Percentiles rank a stretch among this genome's conserved stretches.
Evolutionary conservation across 2,113 vertebrate species (phyloP).

Genomic region (Xiphias gladius): DNA sequence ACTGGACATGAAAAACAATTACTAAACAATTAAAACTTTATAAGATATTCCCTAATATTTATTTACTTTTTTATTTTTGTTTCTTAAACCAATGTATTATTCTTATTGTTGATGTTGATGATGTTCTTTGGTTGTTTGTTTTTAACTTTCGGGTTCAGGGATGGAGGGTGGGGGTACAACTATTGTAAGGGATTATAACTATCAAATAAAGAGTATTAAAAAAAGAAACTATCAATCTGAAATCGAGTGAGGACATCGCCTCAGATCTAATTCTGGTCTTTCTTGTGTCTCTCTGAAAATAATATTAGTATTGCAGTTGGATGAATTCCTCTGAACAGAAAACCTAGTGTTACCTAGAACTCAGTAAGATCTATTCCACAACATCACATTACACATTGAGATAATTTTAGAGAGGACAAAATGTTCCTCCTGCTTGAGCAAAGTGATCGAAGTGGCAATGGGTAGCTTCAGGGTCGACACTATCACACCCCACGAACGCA

Average conservation of each 20-base stretch:
- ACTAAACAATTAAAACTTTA: background rate
- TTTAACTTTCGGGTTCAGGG: background rate
- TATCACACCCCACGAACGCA: constrained; percentile 70
- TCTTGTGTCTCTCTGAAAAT: background rate
- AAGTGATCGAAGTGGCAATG: constrained; percentile 74
- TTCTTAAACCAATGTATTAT: background rate
- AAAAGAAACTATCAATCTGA: background rate
- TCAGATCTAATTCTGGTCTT: background rate
- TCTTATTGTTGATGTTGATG: no score
- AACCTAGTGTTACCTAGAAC: constrained; percentile 15
- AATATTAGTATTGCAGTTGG: constrained; percentile 6
- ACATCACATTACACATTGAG: constrained; percentile 46
- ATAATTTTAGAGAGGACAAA: constrained; percentile 62
- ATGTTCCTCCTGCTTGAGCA: constrained; percentile 51
- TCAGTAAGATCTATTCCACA: constrained; percentile 18
- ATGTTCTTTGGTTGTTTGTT: no score
- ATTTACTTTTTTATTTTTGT: background rate
- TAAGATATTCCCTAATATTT: background rate
- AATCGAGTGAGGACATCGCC: background rate
- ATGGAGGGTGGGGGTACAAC: background rate
- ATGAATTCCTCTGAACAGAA: constrained; percentile 15
- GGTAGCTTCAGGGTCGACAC: constrained; percentile 52
- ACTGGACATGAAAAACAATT: no score
- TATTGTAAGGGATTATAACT: background rate
- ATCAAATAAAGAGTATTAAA: background rate